Evolutionary conservation across 2,888 invertebrate genomes (phyloP).

Genomic region (Tiphia femorata): DNA sequence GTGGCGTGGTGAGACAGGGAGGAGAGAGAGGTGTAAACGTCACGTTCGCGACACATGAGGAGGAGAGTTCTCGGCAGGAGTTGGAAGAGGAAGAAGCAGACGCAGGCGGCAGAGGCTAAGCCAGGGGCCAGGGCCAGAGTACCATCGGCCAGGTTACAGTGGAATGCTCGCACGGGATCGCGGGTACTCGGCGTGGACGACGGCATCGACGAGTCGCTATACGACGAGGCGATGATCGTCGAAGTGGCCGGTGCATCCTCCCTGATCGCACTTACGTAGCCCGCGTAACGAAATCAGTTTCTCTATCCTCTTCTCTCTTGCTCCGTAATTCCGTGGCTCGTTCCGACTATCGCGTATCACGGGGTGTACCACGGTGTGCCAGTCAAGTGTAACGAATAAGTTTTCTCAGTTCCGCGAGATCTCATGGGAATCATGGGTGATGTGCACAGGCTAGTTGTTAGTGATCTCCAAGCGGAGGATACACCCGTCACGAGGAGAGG

Average conservation of each 20-base stretch:
- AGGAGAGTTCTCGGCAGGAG: constrained; percentile 11
- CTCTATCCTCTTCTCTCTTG: background rate
- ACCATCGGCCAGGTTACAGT: constrained; percentile 16
- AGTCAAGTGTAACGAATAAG: background rate
- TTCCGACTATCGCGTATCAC: background rate
- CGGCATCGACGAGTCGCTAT: constrained; percentile 19
- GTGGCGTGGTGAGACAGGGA: too few species aligned
- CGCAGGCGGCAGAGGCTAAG: too few species aligned
- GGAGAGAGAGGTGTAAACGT: constrained; percentile 1
- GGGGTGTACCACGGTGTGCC: background rate
- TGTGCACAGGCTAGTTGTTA: constrained; percentile 39
- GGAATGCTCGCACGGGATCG: constrained; percentile 26
- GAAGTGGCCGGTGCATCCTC: constrained; percentile 19
- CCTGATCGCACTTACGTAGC: constrained; percentile 13
- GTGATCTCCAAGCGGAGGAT: constrained; percentile 39
- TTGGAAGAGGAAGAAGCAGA: constrained; percentile 19
- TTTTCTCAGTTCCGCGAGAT: background rate
- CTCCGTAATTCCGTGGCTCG: background rate
- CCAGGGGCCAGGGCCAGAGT: too few species aligned
- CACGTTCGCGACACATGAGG: constrained; percentile 32
- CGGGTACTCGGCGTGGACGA: constrained; percentile 10
- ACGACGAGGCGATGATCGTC: constrained; percentile 39
- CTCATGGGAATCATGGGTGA: constrained; percentile 36
- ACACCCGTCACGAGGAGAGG: constrained; percentile 30
- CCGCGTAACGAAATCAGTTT: constrained; percentile 7